phyloP scores from a whole-genome alignment of 2,888 invertebrate genomes.

The Aspidiotus rigidus region DNA sequence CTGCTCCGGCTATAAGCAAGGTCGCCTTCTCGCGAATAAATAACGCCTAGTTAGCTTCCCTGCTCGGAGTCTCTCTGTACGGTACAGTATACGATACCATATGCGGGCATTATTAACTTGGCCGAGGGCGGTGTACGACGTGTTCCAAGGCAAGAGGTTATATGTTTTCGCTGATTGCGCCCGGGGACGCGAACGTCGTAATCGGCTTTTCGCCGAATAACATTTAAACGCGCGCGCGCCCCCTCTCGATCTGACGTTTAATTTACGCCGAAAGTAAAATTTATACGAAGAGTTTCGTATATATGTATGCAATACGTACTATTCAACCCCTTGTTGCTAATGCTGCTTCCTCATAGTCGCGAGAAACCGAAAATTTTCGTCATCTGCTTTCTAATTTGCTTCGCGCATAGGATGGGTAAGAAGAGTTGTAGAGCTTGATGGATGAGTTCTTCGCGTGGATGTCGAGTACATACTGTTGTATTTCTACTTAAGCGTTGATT shows the following conservation, averaged over 20 bases:
- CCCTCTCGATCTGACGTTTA: no score
- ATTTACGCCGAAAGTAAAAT: no score
- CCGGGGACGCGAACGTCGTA: not conserved
- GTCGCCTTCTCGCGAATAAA: not conserved
- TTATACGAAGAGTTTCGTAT: no score
- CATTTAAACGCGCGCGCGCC: not conserved
- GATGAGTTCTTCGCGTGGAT: not conserved
- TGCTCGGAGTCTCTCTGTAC: no score
- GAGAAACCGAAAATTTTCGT: constrained; percentile 4
- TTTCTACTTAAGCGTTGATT: no score
- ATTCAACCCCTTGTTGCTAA: no score
- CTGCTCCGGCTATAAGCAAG: not conserved
- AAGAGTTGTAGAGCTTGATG: not conserved
- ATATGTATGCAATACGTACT: no score
- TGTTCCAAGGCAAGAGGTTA: not conserved
- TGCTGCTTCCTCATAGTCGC: not conserved
- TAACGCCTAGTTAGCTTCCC: constrained; percentile 2
- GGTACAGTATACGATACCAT: not conserved
- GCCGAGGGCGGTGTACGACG: not conserved
- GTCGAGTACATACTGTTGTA: no score
- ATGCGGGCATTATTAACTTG: not conserved
- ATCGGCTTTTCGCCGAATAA: not conserved
- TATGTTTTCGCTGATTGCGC: constrained; percentile 4
- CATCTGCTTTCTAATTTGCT: not conserved
- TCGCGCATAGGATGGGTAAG: no score